These are phyloP conservation scores for Eugnorisma glareosa DNA, from an alignment of 2,888 invertebrate genomes.

Conservation along the genomic window DNA sequence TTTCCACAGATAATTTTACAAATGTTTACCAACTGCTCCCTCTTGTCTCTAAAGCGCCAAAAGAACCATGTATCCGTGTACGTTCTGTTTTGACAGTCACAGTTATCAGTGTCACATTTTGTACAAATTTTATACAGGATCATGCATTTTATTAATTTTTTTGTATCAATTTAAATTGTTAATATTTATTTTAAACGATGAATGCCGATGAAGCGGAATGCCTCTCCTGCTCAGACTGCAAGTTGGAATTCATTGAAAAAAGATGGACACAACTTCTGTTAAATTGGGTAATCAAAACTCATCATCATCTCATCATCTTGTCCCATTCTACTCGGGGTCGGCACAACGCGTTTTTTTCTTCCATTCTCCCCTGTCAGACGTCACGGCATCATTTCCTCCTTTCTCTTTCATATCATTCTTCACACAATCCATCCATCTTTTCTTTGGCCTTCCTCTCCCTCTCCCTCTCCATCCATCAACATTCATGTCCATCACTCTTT, in stretches of 20 bases:
- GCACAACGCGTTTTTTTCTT: too few species aligned
- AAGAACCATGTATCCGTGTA: neutral
- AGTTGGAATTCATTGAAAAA: slow-evolving; percentile 72
- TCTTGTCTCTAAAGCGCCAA: neutral
- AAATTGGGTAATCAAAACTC: slow-evolving; percentile 74
- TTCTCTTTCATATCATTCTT: too few species aligned
- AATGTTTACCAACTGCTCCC: neutral
- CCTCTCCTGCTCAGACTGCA: slow-evolving; percentile 76
- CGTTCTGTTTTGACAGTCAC: neutral
- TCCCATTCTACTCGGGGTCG: too few species aligned
- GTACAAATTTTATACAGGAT: neutral
- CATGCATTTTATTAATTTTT: neutral
- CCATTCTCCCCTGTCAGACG: too few species aligned
- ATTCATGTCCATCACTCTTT: too few species aligned
- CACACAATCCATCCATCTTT: too few species aligned
- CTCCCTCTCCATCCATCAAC: too few species aligned
- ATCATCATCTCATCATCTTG: too few species aligned
- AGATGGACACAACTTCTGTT: slow-evolving; percentile 77
- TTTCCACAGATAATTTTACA: neutral
- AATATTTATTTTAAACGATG: slow-evolving; percentile 16
- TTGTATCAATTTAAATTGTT: neutral
- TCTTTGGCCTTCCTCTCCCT: too few species aligned
- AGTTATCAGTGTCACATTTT: neutral
- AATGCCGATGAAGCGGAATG: slow-evolving; percentile 60
- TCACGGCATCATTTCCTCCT: too few species aligned